Evolutionary conservation across 2,888 invertebrate species (phyloP).

Genomic region (Catocala nupta): DNA sequence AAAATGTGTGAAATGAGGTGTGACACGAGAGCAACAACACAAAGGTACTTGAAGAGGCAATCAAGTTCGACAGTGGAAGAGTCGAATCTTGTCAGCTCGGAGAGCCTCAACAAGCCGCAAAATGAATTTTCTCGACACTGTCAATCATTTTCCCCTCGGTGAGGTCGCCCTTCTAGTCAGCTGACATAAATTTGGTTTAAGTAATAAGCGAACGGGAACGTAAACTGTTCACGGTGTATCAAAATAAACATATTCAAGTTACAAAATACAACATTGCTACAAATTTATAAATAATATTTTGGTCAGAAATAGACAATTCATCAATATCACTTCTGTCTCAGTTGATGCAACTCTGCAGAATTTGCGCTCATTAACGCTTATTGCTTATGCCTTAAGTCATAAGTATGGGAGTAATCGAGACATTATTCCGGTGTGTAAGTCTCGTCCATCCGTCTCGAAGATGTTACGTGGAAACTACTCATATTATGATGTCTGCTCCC

Average conservation of each 20-base stretch:
- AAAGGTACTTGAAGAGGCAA: slow-evolving; percentile 74
- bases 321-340: too few relatives aligned
- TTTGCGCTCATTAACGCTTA: slow-evolving; percentile 14
- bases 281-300: too few relatives aligned
- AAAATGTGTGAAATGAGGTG: slow-evolving; percentile 80
- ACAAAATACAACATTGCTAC: too few relatives aligned
- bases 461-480: slow-evolving; percentile 71
- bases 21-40: slow-evolving; percentile 73
- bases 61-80: slow-evolving; percentile 67
- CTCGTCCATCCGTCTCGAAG: slow-evolving; percentile 66
- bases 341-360: too few relatives aligned
- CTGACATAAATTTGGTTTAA: slow-evolving; percentile 54
- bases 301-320: too few relatives aligned
- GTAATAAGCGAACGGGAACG: slow-evolving; percentile 31
- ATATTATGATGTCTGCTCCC: slow-evolving; percentile 49
- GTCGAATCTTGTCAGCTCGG: slow-evolving; percentile 68
- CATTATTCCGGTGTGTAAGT: slow-evolving; percentile 78
- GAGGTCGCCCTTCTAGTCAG: slow-evolving; percentile 60
- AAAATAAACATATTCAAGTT: not conserved
- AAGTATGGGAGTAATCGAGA: slow-evolving; percentile 69
- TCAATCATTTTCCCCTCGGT: slow-evolving; percentile 85
- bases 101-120: slow-evolving; percentile 84
- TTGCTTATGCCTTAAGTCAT: slow-evolving; percentile 44
- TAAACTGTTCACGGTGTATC: not conserved
- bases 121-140: slow-evolving; percentile 85